Percentiles rank a stretch among this genome's conserved stretches.
phyloP scores from a whole-genome alignment of 2,888 invertebrate species.

The Tetheella fluctuosa region DNA sequence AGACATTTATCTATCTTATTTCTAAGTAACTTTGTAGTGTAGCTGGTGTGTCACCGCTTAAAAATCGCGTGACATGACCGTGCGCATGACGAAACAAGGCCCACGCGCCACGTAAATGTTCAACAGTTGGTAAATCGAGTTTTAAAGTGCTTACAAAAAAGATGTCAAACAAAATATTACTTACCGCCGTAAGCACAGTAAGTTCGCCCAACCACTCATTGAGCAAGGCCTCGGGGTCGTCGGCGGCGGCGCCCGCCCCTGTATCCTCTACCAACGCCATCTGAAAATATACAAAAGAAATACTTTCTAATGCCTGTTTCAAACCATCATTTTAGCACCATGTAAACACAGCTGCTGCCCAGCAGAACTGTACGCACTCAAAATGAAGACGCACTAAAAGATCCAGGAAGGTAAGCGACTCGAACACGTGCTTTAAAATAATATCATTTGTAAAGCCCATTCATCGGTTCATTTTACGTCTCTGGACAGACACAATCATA shows the following conservation, averaged over 20 bases:
- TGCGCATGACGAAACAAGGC: background rate
- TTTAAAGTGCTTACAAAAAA: background rate
- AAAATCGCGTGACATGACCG: background rate
- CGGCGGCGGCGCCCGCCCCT: conserved; percentile 86
- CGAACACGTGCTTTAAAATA: conserved; percentile 19
- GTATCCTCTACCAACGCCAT: conserved; percentile 83
- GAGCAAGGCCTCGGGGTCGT: conserved; percentile 90
- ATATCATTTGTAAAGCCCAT: conserved; percentile 21
- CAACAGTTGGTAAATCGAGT: too few species aligned
- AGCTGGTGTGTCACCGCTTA: background rate
- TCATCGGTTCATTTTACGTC: conserved; percentile 17
- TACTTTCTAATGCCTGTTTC: background rate
- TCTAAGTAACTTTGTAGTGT: background rate
- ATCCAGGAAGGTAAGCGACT: conserved; percentile 10
- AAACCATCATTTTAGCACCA: background rate
- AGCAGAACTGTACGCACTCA: background rate
- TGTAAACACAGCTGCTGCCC: background rate
- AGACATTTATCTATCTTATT: background rate
- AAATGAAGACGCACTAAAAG: conserved; percentile 16
- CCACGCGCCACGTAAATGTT: background rate
- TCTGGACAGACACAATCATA: background rate
- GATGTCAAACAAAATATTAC: conserved; percentile 47
- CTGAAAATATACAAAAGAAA: conserved; percentile 55
- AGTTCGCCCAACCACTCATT: conserved; percentile 92
- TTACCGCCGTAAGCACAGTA: conserved; percentile 89